A percentile compares a stretch with the other conserved stretches of the same genome.
Evolutionary conservation across 2,888 invertebrate species (phyloP).

Genomic region (Crossocerus cetratus): DNA sequence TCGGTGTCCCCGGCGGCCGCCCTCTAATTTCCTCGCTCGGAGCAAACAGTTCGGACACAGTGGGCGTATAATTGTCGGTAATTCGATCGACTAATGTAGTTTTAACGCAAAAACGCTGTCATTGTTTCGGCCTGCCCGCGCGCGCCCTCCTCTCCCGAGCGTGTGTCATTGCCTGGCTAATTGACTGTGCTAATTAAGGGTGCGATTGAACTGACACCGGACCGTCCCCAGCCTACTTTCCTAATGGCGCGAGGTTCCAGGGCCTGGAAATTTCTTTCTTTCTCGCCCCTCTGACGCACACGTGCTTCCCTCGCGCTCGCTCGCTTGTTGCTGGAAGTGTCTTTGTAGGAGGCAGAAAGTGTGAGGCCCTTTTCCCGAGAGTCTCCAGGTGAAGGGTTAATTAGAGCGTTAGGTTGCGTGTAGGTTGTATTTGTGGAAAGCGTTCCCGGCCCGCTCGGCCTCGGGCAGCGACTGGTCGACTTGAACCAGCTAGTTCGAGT

Average conservation of each 20-base stretch:
- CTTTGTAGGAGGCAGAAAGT: no score
- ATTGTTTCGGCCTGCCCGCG: neutral
- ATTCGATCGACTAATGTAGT: constrained; percentile 66
- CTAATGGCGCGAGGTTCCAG: no score
- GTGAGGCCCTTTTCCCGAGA: no score
- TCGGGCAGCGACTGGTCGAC: neutral
- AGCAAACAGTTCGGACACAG: constrained; percentile 65
- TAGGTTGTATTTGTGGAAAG: no score
- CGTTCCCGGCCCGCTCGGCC: no score
- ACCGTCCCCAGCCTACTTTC: neutral
- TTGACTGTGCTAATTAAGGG: constrained; percentile 70
- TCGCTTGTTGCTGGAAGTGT: no score
- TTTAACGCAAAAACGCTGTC: constrained; percentile 51
- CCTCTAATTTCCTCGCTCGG: constrained; percentile 57
- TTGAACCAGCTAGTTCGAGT: neutral
- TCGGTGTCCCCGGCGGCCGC: neutral
- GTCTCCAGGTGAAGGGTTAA: no score
- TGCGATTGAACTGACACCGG: constrained; percentile 62
- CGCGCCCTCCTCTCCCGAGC: neutral
- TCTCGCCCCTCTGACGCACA: no score
- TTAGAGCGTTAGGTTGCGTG: no score
- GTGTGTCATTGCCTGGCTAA: constrained; percentile 54
- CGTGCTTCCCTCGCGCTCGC: no score
- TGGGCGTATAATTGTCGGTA: constrained; percentile 68
- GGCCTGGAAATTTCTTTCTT: no score